Base-by-base conservation (phyloP, 2,888 invertebrate species). In the Stenurella melanura region DNA sequence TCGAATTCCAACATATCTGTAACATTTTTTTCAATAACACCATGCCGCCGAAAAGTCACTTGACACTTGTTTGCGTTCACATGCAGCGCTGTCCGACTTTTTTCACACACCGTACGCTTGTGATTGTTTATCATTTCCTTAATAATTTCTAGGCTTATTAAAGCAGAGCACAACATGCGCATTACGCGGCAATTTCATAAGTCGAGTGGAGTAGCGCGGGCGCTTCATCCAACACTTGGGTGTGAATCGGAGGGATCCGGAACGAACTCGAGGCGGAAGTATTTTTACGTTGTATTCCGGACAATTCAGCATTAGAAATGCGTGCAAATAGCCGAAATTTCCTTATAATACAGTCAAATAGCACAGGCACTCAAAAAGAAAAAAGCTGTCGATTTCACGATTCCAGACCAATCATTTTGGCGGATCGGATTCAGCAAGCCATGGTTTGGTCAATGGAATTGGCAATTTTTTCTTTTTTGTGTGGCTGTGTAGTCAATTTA, bases 91-190 rank as follows among this genome's bases (percentile, higher is more conserved):
- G 54, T 57, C 67, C 72, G 58, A 70, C 74, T 76, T 80, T 77
- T 78, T 78, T 78, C 80, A 68, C 66, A 42, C 76, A 67, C 76
- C 61, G 74, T 72, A 72, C 75, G 71, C 75, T 72, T 75, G 70
- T 75, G 78, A 78, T 80, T 80, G 80, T 80, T 80, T 80, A 80
- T 79, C 77, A 78, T 80, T 77, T 79, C 74, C 76, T 76, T 76
- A 77, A 79, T 78, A 74, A 75, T 76, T 78, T 73, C 70, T 78
- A 80, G 75, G 60, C 78, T 75, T 78, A 80, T 76, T 78, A 76
- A 75, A 66, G 60, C 58, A 15, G 71, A 76, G 76, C 64, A 60
- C 58, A 73, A 61, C 76, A 80, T 80, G 80, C 80, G 80, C 80
- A 76, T 30, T 74, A 26, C 80, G 78, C 78, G 74, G 58, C 67